These are phyloP conservation scores for Mesorhabditis sp. DNA, from an alignment of 2,888 invertebrate species.

Conservation along the genomic window DNA sequence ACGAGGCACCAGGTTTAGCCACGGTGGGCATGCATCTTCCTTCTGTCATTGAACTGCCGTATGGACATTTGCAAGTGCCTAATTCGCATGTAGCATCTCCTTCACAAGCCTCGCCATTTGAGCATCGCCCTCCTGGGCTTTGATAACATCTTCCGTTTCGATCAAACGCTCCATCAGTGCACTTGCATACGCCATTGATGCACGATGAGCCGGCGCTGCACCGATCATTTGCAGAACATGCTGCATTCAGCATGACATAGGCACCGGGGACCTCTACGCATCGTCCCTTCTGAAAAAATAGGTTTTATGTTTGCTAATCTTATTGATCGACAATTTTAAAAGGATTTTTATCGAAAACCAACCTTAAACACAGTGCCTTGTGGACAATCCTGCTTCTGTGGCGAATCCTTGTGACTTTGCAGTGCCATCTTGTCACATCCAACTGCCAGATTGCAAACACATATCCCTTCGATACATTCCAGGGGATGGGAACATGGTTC, in stretches of 20 bases:
- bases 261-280: conserved; percentile 19
- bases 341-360: not conserved
- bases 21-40: conserved; percentile 31
- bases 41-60: conserved; percentile 21
- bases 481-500: conserved; percentile 17
- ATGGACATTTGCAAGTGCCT: conserved; percentile 49
- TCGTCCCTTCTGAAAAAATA: conserved; percentile 27
- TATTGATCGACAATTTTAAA: not conserved
- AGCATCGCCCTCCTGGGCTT: conserved; percentile 28
- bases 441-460: conserved; percentile 21
- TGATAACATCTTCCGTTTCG: conserved; percentile 29
- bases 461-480: conserved; percentile 24
- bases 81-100: conserved; percentile 46
- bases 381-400: conserved; percentile 14
- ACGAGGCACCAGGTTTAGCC: conserved; percentile 42
- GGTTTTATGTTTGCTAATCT: not conserved
- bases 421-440: conserved; percentile 6
- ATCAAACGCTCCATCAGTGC: conserved; percentile 47
- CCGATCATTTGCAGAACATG: conserved; percentile 29
- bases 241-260: conserved; percentile 9
- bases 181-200: conserved; percentile 41
- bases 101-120: conserved; percentile 49
- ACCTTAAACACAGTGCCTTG: conserved; percentile 15
- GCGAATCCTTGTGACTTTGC: not conserved
- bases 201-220: conserved; percentile 52